phyloP scores from a whole-genome alignment of 1,140 invertebrate species.

The Adoxophyes honmai region DNA sequence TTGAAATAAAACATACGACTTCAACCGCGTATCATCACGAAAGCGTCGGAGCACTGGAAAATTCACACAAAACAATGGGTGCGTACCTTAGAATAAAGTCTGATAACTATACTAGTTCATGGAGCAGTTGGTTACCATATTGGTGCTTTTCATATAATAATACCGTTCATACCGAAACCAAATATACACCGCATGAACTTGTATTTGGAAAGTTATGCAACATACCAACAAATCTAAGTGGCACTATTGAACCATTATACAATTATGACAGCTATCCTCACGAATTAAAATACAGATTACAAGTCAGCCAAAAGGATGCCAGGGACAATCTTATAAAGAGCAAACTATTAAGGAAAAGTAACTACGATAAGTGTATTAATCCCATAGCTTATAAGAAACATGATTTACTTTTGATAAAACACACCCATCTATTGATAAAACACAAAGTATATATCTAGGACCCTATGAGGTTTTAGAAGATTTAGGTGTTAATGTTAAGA shows the following conservation, averaged over 20 bases:
- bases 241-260: neutral
- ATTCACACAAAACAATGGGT: neutral
- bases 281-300: neutral
- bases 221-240: neutral
- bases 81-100: neutral
- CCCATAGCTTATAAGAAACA: neutral
- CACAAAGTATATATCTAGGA: no score
- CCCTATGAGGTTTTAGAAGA: no score
- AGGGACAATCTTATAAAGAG: neutral
- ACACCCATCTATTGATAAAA: no score
- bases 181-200: neutral
- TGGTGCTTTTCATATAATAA: neutral
- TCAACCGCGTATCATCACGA: neutral
- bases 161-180: neutral
- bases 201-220: neutral
- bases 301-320: neutral
- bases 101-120: neutral
- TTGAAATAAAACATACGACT: no score
- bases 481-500: no score
- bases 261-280: neutral
- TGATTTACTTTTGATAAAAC: neutral
- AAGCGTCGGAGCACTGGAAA: neutral
- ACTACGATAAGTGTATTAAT: neutral
- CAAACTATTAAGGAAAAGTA: neutral
- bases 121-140: neutral